Evolutionary conservation across 2,113 vertebrate genomes (phyloP), one percentile per base, ranked within the genome.

Genomic region (Saguinus imperator): DNA sequence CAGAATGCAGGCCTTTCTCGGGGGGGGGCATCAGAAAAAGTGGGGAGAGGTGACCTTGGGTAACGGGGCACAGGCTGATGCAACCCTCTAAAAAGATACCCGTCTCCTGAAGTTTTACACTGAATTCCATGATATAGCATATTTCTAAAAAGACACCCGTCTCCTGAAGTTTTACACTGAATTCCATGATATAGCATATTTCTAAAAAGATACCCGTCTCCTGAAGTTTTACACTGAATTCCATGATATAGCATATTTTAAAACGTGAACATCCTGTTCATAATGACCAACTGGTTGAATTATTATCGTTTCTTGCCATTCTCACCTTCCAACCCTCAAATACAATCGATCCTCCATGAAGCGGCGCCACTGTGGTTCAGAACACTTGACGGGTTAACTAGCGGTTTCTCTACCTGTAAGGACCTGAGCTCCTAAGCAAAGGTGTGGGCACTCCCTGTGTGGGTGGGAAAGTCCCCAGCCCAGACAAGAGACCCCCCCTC

Each of bases 331-430:
- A 29, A 35, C 6, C 45, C 21, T 43, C 8, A 1, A 37, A 8
- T 29, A 72, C 16, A 17, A 27, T 8, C 2, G 18, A 13, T 23
- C 32, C 35, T 55, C 35, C 12, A 10, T 68, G n/a, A 77, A 77
- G 29, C 16, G 32, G 7, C 5, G 1, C 6, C 6, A 2, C 4
- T 27, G 8, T 55, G 3, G 0, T 35, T 43, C 58, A 3, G 0
- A 10, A 6, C 16, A n/a, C 8, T 0, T 80, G 14, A 2, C 5
- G 4, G n/a, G 27, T 29, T 29, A 5, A 48, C 64, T 70, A 0
- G 76, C 72, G 61, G 58, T 37, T 21, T 68, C 57, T 27, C 17
- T 25, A 25, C 32, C 64, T 1, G 0, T 5, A 29, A 80, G 50
- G 48, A 55, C 66, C 87, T 4, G 72, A 50, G 12, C 27, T 50